Percentiles rank a stretch among this genome's conserved stretches.
Evolutionary conservation across 2,888 invertebrate species (phyloP).

Genomic region (Drosophila flavopinicola): DNA sequence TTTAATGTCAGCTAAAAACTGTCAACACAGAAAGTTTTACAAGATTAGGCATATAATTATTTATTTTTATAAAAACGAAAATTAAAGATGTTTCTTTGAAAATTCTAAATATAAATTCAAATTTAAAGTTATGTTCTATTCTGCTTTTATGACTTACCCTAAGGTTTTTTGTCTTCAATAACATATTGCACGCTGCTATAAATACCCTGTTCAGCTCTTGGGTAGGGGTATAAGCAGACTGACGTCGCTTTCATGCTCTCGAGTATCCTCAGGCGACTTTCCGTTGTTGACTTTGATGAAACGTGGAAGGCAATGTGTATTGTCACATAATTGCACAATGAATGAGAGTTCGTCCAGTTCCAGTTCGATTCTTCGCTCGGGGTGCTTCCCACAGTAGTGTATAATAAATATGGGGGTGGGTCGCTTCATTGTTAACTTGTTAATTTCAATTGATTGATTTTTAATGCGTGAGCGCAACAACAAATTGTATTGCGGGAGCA

Average conservation of each 20-base stretch:
- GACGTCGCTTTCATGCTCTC: constrained; percentile 16
- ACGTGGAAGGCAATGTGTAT: constrained; percentile 24
- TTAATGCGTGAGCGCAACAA: constrained; percentile 63
- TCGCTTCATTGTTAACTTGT: constrained; percentile 75
- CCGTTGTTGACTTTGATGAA: constrained; percentile 45
- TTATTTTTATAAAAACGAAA: no score
- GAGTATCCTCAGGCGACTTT: constrained; percentile 47
- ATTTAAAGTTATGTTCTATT: no score
- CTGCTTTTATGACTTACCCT: not conserved
- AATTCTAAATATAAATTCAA: no score
- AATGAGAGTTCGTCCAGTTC: constrained; percentile 36
- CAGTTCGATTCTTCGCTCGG: constrained; percentile 48
- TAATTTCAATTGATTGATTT: constrained; percentile 82
- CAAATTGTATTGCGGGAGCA: constrained; percentile 59
- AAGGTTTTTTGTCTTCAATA: not conserved
- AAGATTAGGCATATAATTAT: no score
- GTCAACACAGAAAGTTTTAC: no score
- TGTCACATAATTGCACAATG: constrained; percentile 74
- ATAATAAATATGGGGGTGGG: not conserved
- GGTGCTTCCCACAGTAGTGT: constrained; percentile 71
- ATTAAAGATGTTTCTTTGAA: no score
- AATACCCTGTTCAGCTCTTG: constrained; percentile 5
- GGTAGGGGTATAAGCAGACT: constrained; percentile 6
- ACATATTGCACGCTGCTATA: not conserved
- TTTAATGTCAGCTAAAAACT: no score